Percentiles rank a stretch among this genome's conserved stretches.
Evolutionary conservation across 2,797 vertebrate species (phyloP).

Genomic region (Acanthurus tractus): DNA sequence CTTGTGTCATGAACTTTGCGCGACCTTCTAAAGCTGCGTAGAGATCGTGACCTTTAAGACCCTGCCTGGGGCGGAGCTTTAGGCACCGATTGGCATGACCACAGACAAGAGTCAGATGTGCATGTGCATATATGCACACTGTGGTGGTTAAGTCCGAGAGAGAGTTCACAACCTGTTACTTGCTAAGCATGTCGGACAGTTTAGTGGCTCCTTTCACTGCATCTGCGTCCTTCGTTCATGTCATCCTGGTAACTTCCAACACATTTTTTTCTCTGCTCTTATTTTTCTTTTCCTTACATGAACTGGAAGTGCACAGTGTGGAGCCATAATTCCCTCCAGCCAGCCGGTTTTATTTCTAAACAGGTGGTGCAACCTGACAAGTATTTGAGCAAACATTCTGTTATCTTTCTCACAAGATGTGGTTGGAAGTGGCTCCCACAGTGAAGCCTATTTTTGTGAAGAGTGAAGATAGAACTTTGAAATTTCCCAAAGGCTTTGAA

Average conservation of each 20-base stretch:
- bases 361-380: conserved; percentile 9
- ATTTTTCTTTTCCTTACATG: conserved; percentile 56
- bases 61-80: conserved; percentile 73
- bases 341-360: conserved; percentile 7
- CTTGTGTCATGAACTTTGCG: conserved; percentile 79
- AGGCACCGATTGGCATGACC: conserved; percentile 55
- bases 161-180: conserved; percentile 52
- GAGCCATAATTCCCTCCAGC: conserved; percentile 15
- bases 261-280: conserved; percentile 1
- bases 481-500: not conserved
- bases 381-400: conserved; percentile 11
- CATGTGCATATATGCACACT: conserved; percentile 3
- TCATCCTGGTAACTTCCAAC: conserved; percentile 50
- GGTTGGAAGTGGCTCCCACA: not conserved
- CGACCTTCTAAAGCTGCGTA: conserved; percentile 76
- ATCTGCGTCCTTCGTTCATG: conserved; percentile 40
- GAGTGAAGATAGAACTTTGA: conserved; percentile 19
- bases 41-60: conserved; percentile 81
- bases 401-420: conserved; percentile 17
- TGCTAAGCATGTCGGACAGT: conserved; percentile 28
- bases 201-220: conserved; percentile 44
- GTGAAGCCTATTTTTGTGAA: conserved; percentile 3
- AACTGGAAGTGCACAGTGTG: conserved; percentile 24
- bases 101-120: conserved; percentile 36
- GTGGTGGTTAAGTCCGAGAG: conserved; percentile 10